Percentiles rank a stretch among this genome's conserved stretches.
Conservation (phyloP, 2,797 vertebrate genomes). For the Pelodytes ibericus region DNA sequence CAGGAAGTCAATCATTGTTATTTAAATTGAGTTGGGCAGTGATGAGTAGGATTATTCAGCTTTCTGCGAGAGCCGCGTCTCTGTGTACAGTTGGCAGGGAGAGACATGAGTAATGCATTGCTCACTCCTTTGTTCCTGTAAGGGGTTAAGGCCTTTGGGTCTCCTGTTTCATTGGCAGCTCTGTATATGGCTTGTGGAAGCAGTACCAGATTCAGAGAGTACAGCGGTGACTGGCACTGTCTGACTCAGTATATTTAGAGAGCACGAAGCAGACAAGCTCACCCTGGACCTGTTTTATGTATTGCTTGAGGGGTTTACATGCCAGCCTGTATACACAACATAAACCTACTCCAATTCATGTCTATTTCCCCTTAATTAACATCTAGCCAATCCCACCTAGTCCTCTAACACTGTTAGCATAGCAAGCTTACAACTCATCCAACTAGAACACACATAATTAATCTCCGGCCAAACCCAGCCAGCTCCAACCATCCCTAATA, state of each 20-base stretch:
- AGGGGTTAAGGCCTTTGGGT: not conserved
- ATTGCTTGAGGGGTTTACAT: not conserved
- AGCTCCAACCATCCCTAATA: too few species aligned
- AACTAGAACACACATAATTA: too few species aligned
- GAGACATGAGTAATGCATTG: not conserved
- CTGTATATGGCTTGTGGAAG: not conserved
- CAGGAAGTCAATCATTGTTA: too few species aligned
- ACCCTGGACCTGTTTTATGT: constrained; percentile 23
- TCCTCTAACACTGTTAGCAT: too few species aligned
- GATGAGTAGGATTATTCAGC: too few species aligned
- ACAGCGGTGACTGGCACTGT: not conserved
- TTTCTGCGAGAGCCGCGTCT: too few species aligned
- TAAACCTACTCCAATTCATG: not conserved
- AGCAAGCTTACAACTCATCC: too few species aligned
- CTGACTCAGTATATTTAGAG: not conserved
- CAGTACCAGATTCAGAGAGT: not conserved
- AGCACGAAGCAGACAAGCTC: not conserved
- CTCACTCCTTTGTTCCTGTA: not conserved
- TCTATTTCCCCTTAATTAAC: too few species aligned
- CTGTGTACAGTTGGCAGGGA: too few species aligned
- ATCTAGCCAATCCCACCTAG: too few species aligned
- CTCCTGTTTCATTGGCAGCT: not conserved
- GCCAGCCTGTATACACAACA: constrained; percentile 22
- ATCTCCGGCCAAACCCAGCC: too few species aligned
- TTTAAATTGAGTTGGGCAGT: too few species aligned